These are phyloP conservation scores for Lasius platythorax DNA, from an alignment of 2,888 invertebrate species.

Conservation along the genomic window DNA sequence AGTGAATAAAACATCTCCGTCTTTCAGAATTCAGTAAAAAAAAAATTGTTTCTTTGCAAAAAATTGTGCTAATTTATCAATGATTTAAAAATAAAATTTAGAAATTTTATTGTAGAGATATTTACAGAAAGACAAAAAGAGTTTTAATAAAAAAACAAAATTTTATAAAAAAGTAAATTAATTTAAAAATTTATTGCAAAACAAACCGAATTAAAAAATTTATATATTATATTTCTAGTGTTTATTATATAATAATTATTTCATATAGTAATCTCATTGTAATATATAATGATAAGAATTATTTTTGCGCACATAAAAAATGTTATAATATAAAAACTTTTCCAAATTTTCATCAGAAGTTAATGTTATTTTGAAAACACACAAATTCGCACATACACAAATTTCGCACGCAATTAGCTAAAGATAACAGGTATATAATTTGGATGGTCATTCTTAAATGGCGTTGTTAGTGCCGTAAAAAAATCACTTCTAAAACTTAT, in stretches of 20 bases:
- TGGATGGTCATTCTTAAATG: too few relatives aligned
- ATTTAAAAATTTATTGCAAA: background rate
- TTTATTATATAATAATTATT: too few relatives aligned
- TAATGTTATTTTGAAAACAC: too few relatives aligned
- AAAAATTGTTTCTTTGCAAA: background rate
- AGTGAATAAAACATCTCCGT: constrained; percentile 4
- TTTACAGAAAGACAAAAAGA: constrained; percentile 18
- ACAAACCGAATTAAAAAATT: background rate
- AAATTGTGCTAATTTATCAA: constrained; percentile 4
- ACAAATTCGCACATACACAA: too few relatives aligned
- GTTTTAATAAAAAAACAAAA: background rate
- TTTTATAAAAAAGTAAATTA: background rate
- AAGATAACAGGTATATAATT: too few relatives aligned
- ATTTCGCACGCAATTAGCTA: too few relatives aligned
- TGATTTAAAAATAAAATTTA: background rate
- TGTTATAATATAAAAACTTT: too few relatives aligned
- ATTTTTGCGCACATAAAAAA: background rate
- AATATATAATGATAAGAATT: background rate
- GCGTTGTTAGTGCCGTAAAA: too few relatives aligned
- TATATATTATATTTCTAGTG: too few relatives aligned
- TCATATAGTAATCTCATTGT: too few relatives aligned
- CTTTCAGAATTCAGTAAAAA: background rate
- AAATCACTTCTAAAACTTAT: too few relatives aligned
- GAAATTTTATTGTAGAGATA: background rate
- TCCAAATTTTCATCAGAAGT: too few relatives aligned